phyloP scores from a whole-genome alignment of 2,113 vertebrate genomes.

The Clinocottus analis region DNA sequence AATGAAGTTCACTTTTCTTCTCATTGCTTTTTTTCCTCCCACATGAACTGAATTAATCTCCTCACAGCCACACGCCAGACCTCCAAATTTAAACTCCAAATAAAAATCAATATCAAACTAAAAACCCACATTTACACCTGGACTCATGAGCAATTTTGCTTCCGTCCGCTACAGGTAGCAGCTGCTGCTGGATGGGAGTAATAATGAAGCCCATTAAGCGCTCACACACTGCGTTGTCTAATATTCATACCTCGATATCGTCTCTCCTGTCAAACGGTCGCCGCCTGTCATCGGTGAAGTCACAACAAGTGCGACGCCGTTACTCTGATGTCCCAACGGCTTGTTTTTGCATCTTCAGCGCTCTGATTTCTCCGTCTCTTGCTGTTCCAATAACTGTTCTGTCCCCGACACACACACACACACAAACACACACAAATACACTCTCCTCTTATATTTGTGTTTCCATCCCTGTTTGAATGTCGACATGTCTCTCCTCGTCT shows the following conservation, averaged over 20 bases:
- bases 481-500: neutral
- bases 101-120: conserved; percentile 13
- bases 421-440: too few relatives aligned
- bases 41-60: conserved; percentile 8
- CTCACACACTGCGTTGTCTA: conserved; percentile 37
- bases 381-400: neutral
- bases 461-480: neutral
- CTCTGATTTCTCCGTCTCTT: neutral
- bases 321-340: neutral
- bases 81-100: conserved; percentile 16
- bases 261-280: conserved; percentile 43
- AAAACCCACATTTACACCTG: neutral
- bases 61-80: neutral
- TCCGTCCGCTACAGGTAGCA: conserved; percentile 5
- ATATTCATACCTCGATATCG: conserved; percentile 52
- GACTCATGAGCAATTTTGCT: neutral
- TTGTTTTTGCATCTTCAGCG: neutral
- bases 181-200: conserved; percentile 30
- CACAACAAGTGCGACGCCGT: conserved; percentile 18
- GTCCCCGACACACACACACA: too few relatives aligned
- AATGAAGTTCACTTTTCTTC: neutral
- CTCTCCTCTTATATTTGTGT: neutral
- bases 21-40: neutral
- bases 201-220: conserved; percentile 55
- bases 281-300: conserved; percentile 32